phyloP scores from a whole-genome alignment of 2,888 invertebrate species.

The Sarcophaga carnaria region DNA sequence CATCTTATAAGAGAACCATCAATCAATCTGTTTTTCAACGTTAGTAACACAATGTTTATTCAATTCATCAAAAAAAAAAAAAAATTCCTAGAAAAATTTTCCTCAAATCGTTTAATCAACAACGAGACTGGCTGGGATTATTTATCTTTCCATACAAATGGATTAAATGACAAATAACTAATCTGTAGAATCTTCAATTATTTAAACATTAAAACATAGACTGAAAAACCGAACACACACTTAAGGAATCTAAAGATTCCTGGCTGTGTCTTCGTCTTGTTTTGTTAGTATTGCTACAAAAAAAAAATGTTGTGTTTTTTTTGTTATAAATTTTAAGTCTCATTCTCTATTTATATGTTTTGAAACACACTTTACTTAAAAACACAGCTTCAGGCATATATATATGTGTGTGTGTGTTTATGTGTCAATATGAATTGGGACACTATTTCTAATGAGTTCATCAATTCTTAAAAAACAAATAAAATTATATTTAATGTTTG shows the following conservation, averaged over 20 bases:
- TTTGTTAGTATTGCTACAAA: background rate
- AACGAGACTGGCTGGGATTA: slow-evolving; percentile 4
- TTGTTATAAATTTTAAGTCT: slow-evolving; percentile 41
- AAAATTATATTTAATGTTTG: no score
- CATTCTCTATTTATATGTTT: slow-evolving; percentile 31
- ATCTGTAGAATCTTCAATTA: background rate
- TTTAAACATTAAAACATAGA: background rate
- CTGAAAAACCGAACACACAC: slow-evolving; percentile 3
- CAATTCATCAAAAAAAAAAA: slow-evolving; percentile 23
- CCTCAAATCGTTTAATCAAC: slow-evolving; percentile 7
- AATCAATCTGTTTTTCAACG: slow-evolving; percentile 26
- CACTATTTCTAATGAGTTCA: background rate
- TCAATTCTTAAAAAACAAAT: background rate
- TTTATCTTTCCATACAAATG: background rate
- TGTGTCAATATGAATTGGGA: background rate
- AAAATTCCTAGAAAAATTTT: slow-evolving; percentile 6
- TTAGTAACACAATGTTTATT: slow-evolving; percentile 20
- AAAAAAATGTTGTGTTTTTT: background rate
- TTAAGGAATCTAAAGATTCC: slow-evolving; percentile 7
- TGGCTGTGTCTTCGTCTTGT: background rate
- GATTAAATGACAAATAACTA: background rate
- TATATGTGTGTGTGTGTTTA: background rate
- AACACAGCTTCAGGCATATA: background rate
- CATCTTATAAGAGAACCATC: slow-evolving; percentile 62
- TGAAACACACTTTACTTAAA: slow-evolving; percentile 2